Percentiles rank a stretch among this genome's conserved stretches.
phyloP scores from a whole-genome alignment of 2,888 invertebrate genomes.

The Cataglyphis livida region DNA sequence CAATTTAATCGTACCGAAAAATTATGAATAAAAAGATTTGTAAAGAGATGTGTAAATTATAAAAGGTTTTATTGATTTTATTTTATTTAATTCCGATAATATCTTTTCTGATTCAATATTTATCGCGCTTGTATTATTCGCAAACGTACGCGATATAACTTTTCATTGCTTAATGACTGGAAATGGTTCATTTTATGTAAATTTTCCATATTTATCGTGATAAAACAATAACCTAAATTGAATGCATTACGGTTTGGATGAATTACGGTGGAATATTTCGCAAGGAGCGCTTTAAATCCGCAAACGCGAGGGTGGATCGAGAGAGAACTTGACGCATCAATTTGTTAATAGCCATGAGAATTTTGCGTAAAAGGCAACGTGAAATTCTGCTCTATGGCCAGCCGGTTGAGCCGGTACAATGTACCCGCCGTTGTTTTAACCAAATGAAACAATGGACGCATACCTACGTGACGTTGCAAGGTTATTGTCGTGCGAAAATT shows the following conservation, averaged over 20 bases:
- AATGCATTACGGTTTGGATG: conserved; percentile 30
- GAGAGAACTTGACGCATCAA: conserved; percentile 35
- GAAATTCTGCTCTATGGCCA: conserved; percentile 22
- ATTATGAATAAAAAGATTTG: conserved; percentile 14
- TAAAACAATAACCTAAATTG: conserved; percentile 50
- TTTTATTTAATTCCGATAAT: conserved; percentile 22
- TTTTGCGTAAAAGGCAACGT: conserved; percentile 36
- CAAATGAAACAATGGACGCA: conserved; percentile 40
- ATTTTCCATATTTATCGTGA: conserved; percentile 46
- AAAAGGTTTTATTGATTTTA: conserved; percentile 25
- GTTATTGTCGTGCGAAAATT: conserved; percentile 43
- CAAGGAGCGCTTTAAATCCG: conserved; percentile 32
- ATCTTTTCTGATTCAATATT: conserved; percentile 39
- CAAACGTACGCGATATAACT: conserved; percentile 14
- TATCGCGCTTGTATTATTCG: conserved; percentile 23
- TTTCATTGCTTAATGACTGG: conserved; percentile 10
- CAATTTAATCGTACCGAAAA: not conserved
- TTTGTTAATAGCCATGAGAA: conserved; percentile 48
- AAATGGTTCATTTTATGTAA: conserved; percentile 15
- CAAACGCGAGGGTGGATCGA: not conserved
- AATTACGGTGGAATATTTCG: conserved; percentile 39
- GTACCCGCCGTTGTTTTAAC: conserved; percentile 21
- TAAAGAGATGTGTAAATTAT: conserved; percentile 19
- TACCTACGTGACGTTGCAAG: conserved; percentile 32
- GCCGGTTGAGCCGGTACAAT: not conserved